A percentile compares a stretch with the other conserved stretches of the same genome.
Evolutionary conservation across 2,888 invertebrate genomes (phyloP).

Genomic region (Drosophila recens): DNA sequence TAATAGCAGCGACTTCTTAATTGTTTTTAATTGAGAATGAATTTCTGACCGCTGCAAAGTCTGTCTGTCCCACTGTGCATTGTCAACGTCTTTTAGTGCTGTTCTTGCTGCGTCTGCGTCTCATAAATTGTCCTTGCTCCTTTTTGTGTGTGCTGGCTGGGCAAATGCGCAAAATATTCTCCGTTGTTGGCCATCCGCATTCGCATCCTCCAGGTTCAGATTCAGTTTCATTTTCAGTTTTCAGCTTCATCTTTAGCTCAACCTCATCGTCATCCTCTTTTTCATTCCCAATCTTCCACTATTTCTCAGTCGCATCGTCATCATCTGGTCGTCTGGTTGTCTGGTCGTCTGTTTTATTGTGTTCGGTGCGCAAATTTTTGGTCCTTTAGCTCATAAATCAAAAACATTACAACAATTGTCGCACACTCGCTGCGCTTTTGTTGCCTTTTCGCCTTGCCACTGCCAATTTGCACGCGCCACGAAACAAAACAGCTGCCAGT

Average conservation of each 20-base stretch:
- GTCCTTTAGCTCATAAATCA: constrained; percentile 74
- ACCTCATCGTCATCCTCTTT: constrained; percentile 6
- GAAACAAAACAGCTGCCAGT: constrained; percentile 68
- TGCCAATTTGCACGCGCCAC: constrained; percentile 73
- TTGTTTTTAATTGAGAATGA: neutral
- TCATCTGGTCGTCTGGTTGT: constrained; percentile 41
- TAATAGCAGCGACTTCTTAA: neutral
- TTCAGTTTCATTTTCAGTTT: neutral
- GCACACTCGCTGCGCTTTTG: constrained; percentile 65
- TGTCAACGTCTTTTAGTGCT: constrained; percentile 18
- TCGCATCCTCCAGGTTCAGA: constrained; percentile 3
- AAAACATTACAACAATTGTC: constrained; percentile 77
- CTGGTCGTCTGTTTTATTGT: constrained; percentile 54
- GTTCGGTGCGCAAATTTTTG: constrained; percentile 73
- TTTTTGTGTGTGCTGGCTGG: constrained; percentile 27
- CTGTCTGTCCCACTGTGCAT: constrained; percentile 33
- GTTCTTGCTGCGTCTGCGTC: constrained; percentile 57
- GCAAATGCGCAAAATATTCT: constrained; percentile 60
- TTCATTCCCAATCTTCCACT: neutral
- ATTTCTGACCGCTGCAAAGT: neutral
- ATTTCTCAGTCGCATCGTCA: constrained; percentile 33
- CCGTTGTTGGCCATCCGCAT: constrained; percentile 46
- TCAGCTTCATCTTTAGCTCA: constrained; percentile 4
- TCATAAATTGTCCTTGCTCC: constrained; percentile 68
- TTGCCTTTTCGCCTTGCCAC: constrained; percentile 38